These are phyloP conservation scores for Melanaphis sacchari DNA, from an alignment of 1,140 invertebrate species.

Conservation along the genomic window DNA sequence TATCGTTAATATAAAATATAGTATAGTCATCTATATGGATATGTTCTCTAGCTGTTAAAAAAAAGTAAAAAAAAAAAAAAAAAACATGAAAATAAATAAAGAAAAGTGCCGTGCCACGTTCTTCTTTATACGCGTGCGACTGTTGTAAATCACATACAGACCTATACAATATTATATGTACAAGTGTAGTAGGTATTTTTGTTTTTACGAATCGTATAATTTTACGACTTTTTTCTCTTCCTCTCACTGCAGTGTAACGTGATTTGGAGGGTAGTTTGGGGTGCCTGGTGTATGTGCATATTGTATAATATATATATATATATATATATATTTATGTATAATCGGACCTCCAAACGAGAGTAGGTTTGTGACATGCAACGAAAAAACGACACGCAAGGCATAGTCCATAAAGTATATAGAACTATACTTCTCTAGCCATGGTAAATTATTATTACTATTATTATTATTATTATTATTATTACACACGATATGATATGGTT, in stretches of 20 bases:
- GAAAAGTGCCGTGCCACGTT: background rate
- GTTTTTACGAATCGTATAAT: constrained; percentile 54
- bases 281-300: background rate
- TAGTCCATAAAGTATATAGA: constrained; percentile 33
- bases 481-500: constrained; percentile 17
- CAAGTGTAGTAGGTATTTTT: constrained; percentile 34
- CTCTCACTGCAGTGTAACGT: constrained; percentile 24
- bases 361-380: constrained; percentile 51
- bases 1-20: constrained; percentile 28
- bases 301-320: background rate
- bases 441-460: constrained; percentile 27
- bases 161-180: background rate
- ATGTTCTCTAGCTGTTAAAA: background rate
- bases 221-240: constrained; percentile 41
- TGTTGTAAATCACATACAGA: constrained; percentile 46
- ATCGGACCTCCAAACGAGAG: constrained; percentile 48
- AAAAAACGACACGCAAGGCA: constrained; percentile 40
- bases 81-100: constrained; percentile 16
- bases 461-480: constrained; percentile 36
- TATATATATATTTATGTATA: background rate
- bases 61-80: constrained; percentile 14
- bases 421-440: background rate
- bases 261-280: constrained; percentile 38
- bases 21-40: background rate
- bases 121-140: background rate